Evolutionary conservation across 2,888 invertebrate genomes (phyloP), one percentile per base, ranked within the genome.

Genomic region (Xanthostigma xanthostigma): DNA sequence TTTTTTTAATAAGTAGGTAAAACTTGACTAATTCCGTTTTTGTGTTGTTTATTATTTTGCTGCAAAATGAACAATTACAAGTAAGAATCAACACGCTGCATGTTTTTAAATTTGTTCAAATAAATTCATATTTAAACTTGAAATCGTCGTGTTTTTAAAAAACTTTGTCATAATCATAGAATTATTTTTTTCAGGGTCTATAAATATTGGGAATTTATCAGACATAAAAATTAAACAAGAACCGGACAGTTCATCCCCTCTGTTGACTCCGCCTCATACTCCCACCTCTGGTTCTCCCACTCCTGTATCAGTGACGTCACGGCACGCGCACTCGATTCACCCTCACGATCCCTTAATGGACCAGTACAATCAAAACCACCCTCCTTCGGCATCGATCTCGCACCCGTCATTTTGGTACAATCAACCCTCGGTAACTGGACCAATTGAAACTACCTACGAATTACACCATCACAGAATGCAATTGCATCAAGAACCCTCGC

Each of bases 191-290:
- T 27, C 27, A 27, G 27, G 27, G 6, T 27, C 27, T 27, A 3
- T 27, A 27, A 27, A 27, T 27, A 27, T 27, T 27, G 27, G 5
- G 27, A 27, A 27, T 27, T 27, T 27, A 27, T 27, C 27, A 27
- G 27, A 27, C 27, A 27, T 27, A 27, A 27, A 64, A 51, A 58
- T 65, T 12, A 67, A 67, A 52, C 63, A 66, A 53, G 67, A 68
- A 54, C 63, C 65, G 5, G 64, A 66, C 52, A 65, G 63, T 50
- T 64, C 67, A 9, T 67, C 68, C 12, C 67, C 69, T 10, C 71
- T 84, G 56, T 70, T 83, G 55, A 84, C 84, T 55, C 83, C 84
- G 41, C 84, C 84, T 11, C 80, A 79, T 56, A 83, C 83, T 57
- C 83, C 84, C 60, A 82, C 83, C 46, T 81, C 74, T 50, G 54